Evolutionary conservation across 2,888 invertebrate species (phyloP), one percentile per base, ranked within the genome.

Genomic region (Acleris holmiana): DNA sequence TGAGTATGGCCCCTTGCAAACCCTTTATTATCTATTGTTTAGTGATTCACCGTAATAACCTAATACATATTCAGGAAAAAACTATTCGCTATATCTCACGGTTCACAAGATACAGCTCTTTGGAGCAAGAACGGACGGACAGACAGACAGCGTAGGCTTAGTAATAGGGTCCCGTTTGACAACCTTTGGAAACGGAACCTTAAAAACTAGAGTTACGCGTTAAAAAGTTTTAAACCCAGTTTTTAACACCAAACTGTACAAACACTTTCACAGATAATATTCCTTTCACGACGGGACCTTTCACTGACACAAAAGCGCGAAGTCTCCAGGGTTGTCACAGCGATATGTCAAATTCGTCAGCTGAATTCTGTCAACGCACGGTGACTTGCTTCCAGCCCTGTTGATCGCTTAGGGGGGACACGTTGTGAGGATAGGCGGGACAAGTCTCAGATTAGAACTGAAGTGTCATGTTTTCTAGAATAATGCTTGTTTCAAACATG

Each of bases 311-410:
- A 56, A 64, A 53, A 64, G 66, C 53, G 62, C 54, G 62, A 59
- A 67, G 59, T 61, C 70, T 65, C 68, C 61, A 63, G 68, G 68
- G 71, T 70, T 69, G 72, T 69, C 71, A 69, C 71, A 70, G 71
- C 59, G 35, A 63, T 58, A 56, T 67, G 67, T 68, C 61, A 68
- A 61, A 65, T 53, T 61, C 61, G 67, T 65, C 67, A 66, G 53
- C 44, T 21, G 48, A 48, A 55, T 59, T 61, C 58, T 59, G 63
- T 40, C 65, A 40, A 57, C 57, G 69, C 69, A 62, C 60, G 71
- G 73, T 79, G 79, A 79, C 79, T 79, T 74, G 79, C 77, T 51
- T 69, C 73, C 68, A 68, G 76, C 84, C 88, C 88, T 88, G 88
- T 88, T 88, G 88, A 86, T 77, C 75, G 83, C 79, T n/a, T 79